Evolutionary conservation across 2,113 vertebrate genomes (phyloP).

Genomic region (Athene cunicularia): DNA sequence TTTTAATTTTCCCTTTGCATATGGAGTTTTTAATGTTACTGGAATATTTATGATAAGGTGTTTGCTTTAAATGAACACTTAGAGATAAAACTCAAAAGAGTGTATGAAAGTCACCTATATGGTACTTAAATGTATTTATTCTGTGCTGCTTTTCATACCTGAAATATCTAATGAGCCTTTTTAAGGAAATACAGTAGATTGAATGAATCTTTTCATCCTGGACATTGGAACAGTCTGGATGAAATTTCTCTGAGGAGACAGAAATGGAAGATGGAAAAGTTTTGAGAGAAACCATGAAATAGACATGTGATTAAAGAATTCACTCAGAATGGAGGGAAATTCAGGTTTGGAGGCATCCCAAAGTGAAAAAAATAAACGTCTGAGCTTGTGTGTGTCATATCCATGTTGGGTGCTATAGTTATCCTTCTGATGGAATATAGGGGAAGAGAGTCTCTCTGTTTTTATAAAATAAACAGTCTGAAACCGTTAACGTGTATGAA

Average conservation of each 20-base stretch:
- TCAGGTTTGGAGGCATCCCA: neutral
- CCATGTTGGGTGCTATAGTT: neutral
- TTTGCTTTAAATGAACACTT: neutral
- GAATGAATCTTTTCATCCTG: neutral
- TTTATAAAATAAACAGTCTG: neutral
- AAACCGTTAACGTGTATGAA: neutral
- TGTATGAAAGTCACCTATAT: neutral
- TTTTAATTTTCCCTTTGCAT: neutral
- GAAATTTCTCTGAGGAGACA: neutral
- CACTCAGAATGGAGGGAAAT: neutral
- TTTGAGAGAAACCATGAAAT: neutral
- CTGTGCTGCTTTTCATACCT: neutral
- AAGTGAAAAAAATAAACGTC: neutral
- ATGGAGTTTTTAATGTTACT: neutral
- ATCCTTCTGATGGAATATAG: neutral
- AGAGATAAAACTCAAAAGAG: neutral
- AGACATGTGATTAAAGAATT: neutral
- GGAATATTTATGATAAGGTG: neutral
- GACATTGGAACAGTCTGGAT: neutral
- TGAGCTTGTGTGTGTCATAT: neutral
- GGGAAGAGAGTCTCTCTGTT: neutral
- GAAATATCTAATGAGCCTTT: neutral
- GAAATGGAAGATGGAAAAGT: neutral
- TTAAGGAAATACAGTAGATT: neutral
- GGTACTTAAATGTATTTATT: neutral